Evolutionary conservation across 2,113 vertebrate genomes (phyloP).

Genomic region (Eudyptes chrysolophus): DNA sequence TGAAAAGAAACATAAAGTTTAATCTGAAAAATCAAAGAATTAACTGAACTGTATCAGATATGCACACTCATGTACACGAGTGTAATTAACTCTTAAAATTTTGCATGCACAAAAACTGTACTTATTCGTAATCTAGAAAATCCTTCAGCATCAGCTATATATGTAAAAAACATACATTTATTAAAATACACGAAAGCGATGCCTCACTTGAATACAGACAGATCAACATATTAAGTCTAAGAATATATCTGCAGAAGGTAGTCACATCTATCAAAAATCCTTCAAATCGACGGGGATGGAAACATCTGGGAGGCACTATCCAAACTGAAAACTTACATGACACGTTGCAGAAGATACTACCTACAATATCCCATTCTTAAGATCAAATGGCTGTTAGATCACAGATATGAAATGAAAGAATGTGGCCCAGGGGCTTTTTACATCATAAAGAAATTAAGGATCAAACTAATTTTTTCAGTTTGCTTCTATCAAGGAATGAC

Average conservation of each 20-base stretch:
- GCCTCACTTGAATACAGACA: background rate
- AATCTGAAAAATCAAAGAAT: background rate
- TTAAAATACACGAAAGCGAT: background rate
- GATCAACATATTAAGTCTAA: background rate
- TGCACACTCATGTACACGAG: background rate
- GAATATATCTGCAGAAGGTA: background rate
- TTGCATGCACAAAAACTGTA: background rate
- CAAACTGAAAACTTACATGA: background rate
- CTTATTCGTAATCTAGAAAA: background rate
- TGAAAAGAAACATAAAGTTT: background rate
- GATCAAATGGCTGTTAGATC: background rate
- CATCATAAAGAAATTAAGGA: background rate
- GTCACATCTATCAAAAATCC: background rate
- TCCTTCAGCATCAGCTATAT: background rate
- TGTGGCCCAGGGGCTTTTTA: accelerated
- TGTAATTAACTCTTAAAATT: background rate
- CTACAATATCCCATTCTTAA: background rate
- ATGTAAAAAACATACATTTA: background rate
- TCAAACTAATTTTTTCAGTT: background rate
- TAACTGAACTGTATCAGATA: background rate
- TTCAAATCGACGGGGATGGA: background rate
- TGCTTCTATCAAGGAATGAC: background rate
- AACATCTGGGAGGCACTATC: background rate
- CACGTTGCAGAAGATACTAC: background rate
- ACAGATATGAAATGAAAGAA: background rate